Conservation (phyloP, 2,888 invertebrate genomes). For the Agrotis ipsilon region DNA sequence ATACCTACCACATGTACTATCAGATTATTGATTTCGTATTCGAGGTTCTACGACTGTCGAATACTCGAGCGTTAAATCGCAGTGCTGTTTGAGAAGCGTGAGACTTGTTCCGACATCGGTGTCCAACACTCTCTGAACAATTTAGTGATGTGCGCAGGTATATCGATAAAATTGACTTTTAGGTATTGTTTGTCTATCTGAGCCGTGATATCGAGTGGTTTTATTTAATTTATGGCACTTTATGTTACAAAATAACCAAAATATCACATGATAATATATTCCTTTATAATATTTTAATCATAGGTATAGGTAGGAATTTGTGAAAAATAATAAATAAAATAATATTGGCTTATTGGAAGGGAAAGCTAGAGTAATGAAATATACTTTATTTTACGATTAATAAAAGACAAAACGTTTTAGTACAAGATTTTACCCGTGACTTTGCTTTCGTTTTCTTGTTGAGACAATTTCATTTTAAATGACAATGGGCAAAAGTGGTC, state of each 20-base stretch:
- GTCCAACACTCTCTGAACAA: slow-evolving; percentile 57
- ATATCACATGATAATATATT: not conserved
- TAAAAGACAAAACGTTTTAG: too few relatives aligned
- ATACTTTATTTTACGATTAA: too few relatives aligned
- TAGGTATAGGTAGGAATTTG: too few relatives aligned
- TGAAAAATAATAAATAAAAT: too few relatives aligned
- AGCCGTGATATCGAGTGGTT: not conserved
- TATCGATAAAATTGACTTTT: slow-evolving; percentile 38
- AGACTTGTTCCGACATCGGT: slow-evolving; percentile 62
- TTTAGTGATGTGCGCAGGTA: slow-evolving; percentile 46
- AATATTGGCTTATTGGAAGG: too few relatives aligned
- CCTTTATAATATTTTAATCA: too few relatives aligned
- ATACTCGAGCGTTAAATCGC: slow-evolving; percentile 72
- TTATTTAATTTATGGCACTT: not conserved
- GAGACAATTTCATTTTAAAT: too few relatives aligned
- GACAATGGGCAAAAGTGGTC: too few relatives aligned
- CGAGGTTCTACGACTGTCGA: slow-evolving; percentile 48
- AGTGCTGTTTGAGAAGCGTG: slow-evolving; percentile 71
- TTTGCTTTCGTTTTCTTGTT: too few relatives aligned
- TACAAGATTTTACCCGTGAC: too few relatives aligned
- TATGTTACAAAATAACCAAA: not conserved
- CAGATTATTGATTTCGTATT: slow-evolving; percentile 47
- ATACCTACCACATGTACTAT: slow-evolving; percentile 1
- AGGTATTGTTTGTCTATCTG: not conserved
- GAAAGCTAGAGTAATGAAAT: too few relatives aligned